Evolutionary conservation across 2,113 vertebrate species (phyloP), one percentile per base, ranked within the genome.

Genomic region (Siphamia tubifer): DNA sequence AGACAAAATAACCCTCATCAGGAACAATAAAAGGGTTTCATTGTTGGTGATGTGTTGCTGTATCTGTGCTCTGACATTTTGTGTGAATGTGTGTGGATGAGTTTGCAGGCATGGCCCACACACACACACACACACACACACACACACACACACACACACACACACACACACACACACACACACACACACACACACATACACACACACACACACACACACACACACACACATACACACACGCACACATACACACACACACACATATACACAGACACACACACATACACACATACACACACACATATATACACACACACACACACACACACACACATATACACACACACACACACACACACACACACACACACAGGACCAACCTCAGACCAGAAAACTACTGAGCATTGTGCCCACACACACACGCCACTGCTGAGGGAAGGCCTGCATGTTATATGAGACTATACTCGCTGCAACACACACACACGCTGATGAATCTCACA

Each of bases 301-400:
- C n/a, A n/a, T n/a, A n/a, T n/a, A n/a, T n/a, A n/a, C n/a, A n/a
- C n/a, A n/a, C n/a, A n/a, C n/a, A n/a, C n/a, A n/a, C n/a, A n/a
- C n/a, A n/a, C n/a, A n/a, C n/a, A n/a, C n/a, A n/a, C n/a, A n/a
- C n/a, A n/a, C n/a, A n/a, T n/a, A n/a, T n/a, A n/a, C n/a, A n/a
- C 64, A 84, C 79, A n/a, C 64, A 84, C 79, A n/a, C 64, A 84
- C 79, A n/a, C 64, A 84, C 79, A n/a, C n/a, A n/a, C 28, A 7
- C 6, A 9, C 28, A 6, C 28, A 30, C 28, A 68, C 74, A 74
- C 32, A 70, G 49, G 60, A 61, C 36, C 20, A 54, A 54, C 51
- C 73, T 75, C 74, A 68, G 60, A 67, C 63, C n/a, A 66, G 77
- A 69, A 58, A 68, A 73, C 47, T 35, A 77, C 58, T 75, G 67